phyloP scores from a whole-genome alignment of 53 echinoderm and acorn worm genomes.

The Mesocentrotus franciscanus region DNA sequence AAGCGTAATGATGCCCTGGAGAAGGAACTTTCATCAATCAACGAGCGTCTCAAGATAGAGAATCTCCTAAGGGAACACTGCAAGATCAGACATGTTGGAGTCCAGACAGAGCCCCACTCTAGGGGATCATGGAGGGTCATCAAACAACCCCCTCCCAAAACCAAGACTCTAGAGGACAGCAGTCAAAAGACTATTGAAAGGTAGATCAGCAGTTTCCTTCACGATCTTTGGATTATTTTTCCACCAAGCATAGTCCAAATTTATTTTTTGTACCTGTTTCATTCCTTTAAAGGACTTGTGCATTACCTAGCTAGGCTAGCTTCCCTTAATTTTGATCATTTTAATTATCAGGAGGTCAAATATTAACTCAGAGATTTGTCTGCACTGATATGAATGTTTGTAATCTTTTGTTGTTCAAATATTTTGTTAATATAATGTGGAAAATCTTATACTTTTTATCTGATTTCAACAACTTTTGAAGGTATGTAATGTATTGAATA shows the following conservation, averaged over 20 bases:
- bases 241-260: no score
- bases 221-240: neutral
- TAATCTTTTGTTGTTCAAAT: no score
- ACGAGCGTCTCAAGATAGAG: slow-evolving; percentile 83
- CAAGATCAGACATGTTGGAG: slow-evolving; percentile 45
- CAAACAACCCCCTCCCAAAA: slow-evolving; percentile 51
- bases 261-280: no score
- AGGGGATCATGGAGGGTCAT: slow-evolving; percentile 64
- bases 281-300: no score
- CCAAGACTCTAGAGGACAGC: slow-evolving; percentile 67
- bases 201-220: slow-evolving; percentile 44
- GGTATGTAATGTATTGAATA: no score
- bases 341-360: no score
- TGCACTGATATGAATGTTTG: no score
- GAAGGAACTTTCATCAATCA: slow-evolving; percentile 78
- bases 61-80: slow-evolving; percentile 78
- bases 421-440: no score
- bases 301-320: no score
- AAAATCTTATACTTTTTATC: neutral
- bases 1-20: slow-evolving; percentile 82
- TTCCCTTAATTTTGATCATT: no score
- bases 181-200: slow-evolving; percentile 82
- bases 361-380: no score
- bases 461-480: neutral
- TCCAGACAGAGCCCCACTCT: slow-evolving; percentile 57